A percentile compares a stretch with the other conserved stretches of the same genome.
phyloP scores from a whole-genome alignment of 2,888 invertebrate species.

The Gymnoscelis rufifasciata region DNA sequence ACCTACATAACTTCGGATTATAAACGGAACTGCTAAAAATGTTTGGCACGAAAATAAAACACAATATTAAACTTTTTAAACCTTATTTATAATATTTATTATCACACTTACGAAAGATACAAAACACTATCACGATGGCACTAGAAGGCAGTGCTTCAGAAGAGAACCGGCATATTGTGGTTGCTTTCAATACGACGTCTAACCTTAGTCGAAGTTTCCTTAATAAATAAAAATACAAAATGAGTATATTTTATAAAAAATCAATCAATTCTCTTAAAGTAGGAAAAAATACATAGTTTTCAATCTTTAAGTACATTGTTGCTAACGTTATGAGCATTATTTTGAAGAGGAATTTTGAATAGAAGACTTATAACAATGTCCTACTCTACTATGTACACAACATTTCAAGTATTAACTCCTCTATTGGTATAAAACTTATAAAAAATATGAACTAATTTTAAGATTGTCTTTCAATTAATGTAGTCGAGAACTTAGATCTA shows the following conservation, averaged over 20 bases:
- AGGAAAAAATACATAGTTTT: no score
- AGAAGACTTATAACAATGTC: conserved; percentile 43
- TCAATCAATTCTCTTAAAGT: background rate
- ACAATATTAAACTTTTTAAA: conserved; percentile 40
- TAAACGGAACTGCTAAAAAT: no score
- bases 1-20: no score
- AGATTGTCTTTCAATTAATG: conserved; percentile 38
- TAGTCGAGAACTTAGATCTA: conserved; percentile 45
- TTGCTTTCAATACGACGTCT: conserved; percentile 17
- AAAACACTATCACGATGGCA: conserved; percentile 78
- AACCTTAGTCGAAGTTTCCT: conserved; percentile 22
- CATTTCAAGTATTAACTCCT: conserved; percentile 32
- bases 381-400: conserved; percentile 72
- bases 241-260: conserved; percentile 30
- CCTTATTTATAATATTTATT: conserved; percentile 70
- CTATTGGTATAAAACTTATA: conserved; percentile 24
- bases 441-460: conserved; percentile 38
- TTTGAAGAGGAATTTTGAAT: conserved; percentile 24
- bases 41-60: conserved; percentile 22
- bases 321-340: conserved; percentile 10
- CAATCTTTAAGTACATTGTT: no score
- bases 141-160: conserved; percentile 72
- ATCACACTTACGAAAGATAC: conserved; percentile 78
- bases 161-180: conserved; percentile 35
- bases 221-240: conserved; percentile 38